A percentile compares a stretch with the other conserved stretches of the same genome.
phyloP scores from a whole-genome alignment of 1,140 invertebrate species.

The Vanessa tameamea region DNA sequence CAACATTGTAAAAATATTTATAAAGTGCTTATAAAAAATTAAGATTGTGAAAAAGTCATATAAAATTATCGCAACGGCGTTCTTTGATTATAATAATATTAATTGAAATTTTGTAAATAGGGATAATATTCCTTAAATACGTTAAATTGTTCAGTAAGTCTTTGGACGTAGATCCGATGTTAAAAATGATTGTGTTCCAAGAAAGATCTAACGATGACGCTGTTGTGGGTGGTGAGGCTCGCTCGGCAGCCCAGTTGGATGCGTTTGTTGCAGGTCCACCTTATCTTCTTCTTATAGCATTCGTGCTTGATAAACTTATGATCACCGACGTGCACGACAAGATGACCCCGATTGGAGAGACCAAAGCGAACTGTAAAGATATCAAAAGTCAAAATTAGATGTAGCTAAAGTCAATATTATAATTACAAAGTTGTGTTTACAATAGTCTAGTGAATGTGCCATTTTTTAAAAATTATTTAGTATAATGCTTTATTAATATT shows the following conservation, averaged over 20 bases:
- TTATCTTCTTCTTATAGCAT: slow-evolving; percentile 58
- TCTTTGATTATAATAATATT: neutral
- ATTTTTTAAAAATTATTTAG: neutral
- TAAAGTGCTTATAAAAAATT: no score
- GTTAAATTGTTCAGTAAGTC: neutral
- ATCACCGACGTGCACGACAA: slow-evolving; percentile 59
- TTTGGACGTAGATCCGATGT: neutral
- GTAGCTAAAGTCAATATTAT: neutral
- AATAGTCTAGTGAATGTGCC: neutral
- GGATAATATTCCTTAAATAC: neutral
- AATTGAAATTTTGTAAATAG: neutral
- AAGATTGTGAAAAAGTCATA: no score
- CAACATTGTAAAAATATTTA: no score
- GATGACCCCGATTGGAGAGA: slow-evolving; percentile 60
- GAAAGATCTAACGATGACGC: slow-evolving; percentile 62
- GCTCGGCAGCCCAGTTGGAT: slow-evolving; percentile 63
- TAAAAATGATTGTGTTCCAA: slow-evolving; percentile 60
- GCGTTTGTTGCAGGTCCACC: slow-evolving; percentile 68
- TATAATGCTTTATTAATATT: neutral
- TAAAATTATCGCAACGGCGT: no score
- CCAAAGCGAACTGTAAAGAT: slow-evolving; percentile 64
- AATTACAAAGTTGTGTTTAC: neutral
- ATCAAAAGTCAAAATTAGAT: neutral
- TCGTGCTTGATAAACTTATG: slow-evolving; percentile 75
- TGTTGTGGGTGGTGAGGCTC: slow-evolving; percentile 62